Conservation (phyloP, 2,888 invertebrate genomes). For the Spilosoma lubricipeda region DNA sequence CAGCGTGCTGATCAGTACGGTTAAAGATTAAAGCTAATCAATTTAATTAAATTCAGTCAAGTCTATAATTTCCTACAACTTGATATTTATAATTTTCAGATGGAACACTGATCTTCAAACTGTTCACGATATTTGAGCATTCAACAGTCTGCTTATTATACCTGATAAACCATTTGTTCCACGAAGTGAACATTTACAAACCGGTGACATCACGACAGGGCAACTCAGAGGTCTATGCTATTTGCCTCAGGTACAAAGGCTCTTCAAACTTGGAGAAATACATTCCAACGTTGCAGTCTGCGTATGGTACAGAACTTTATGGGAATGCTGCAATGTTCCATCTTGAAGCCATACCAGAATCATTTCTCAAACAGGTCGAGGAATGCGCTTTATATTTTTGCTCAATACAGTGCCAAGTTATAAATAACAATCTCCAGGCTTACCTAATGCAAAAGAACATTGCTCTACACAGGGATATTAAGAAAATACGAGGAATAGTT, state of each 20-base stretch:
- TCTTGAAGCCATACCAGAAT: slow-evolving; percentile 84
- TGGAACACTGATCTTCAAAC: slow-evolving; percentile 94
- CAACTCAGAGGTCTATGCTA: slow-evolving; percentile 96
- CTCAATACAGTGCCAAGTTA: slow-evolving; percentile 88
- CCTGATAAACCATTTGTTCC: slow-evolving; percentile 91
- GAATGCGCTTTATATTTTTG: slow-evolving; percentile 89
- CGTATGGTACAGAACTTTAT: slow-evolving; percentile 77
- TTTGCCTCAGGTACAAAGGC: slow-evolving; percentile 89
- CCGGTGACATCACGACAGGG: slow-evolving; percentile 97
- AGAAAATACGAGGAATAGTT: slow-evolving; percentile 80
- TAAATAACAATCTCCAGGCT: slow-evolving; percentile 88
- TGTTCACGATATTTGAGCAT: slow-evolving; percentile 96
- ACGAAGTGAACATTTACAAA: slow-evolving; percentile 91
- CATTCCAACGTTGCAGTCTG: slow-evolving; percentile 74
- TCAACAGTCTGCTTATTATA: slow-evolving; percentile 93
- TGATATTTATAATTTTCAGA: slow-evolving; percentile 71
- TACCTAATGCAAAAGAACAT: slow-evolving; percentile 84
- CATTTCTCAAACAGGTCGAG: slow-evolving; percentile 88
- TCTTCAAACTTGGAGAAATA: slow-evolving; percentile 69
- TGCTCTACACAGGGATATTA: slow-evolving; percentile 72
- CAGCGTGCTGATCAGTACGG: no score
- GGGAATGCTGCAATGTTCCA: slow-evolving; percentile 86
- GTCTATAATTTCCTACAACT: background rate
- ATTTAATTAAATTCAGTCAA: no score
- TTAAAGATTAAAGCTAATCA: no score